Percentiles rank a stretch among this genome's conserved stretches.
Evolutionary conservation across 2,888 invertebrate species (phyloP).

Genomic region (Netelia inedita): DNA sequence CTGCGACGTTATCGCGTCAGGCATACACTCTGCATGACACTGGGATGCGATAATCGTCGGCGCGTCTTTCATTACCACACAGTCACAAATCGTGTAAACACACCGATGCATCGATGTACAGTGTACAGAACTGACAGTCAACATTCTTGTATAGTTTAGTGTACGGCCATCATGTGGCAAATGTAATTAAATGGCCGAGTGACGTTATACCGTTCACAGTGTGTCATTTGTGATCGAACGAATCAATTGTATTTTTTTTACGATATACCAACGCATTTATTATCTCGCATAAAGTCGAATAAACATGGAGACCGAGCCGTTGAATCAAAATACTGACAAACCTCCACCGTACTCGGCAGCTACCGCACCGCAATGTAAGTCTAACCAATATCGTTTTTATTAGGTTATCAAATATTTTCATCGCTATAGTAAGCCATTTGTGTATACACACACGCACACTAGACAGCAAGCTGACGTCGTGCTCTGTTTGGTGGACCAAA

Average conservation of each 20-base stretch:
- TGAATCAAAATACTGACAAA: constrained; percentile 73
- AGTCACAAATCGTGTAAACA: not conserved
- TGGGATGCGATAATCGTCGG: constrained; percentile 20
- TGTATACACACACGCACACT: no score
- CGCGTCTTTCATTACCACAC: constrained; percentile 8
- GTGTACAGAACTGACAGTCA: constrained; percentile 60
- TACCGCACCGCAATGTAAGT: constrained; percentile 73
- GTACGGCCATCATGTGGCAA: constrained; percentile 54
- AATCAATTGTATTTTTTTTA: constrained; percentile 21
- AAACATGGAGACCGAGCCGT: constrained; percentile 76
- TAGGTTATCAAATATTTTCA: constrained; percentile 46
- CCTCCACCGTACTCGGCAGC: constrained; percentile 77
- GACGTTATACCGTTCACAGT: constrained; percentile 36
- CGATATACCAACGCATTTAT: not conserved
- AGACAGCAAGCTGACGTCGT: no score
- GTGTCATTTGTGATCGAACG: constrained; percentile 32
- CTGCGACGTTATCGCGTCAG: not conserved
- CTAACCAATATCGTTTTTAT: constrained; percentile 13
- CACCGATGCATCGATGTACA: constrained; percentile 52
- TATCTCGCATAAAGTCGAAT: constrained; percentile 10
- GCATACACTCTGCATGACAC: not conserved
- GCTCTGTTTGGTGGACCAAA: no score
- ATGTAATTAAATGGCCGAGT: constrained; percentile 61
- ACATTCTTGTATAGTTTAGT: constrained; percentile 21
- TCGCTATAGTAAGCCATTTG: constrained; percentile 11